A percentile compares a stretch with the other conserved stretches of the same genome.
Evolutionary conservation across 2,888 invertebrate genomes (phyloP).

Genomic region (Chrysodeixis includens): DNA sequence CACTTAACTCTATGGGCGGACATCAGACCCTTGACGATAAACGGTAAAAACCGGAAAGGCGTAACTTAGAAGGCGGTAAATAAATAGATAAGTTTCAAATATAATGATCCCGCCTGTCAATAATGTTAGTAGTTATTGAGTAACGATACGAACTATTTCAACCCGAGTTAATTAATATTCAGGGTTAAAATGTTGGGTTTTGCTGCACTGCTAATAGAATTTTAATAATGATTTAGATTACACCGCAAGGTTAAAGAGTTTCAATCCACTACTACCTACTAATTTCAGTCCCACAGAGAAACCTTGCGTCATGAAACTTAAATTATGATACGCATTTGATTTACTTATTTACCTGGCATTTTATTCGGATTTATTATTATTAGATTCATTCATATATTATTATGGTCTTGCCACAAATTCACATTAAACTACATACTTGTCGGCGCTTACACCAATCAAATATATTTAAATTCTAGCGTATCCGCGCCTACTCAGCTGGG

Average conservation of each 20-base stretch:
- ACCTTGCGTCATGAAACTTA: neutral
- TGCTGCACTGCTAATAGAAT: neutral
- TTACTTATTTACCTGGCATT: too few relatives aligned
- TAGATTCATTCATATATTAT: too few relatives aligned
- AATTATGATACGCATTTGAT: neutral
- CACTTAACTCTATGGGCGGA: neutral
- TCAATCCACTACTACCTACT: neutral
- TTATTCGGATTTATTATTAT: too few relatives aligned
- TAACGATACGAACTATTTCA: slow-evolving; percentile 2
- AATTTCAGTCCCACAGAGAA: neutral
- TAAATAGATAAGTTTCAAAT: neutral
- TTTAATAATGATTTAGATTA: slow-evolving; percentile 27
- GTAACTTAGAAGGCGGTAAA: neutral
- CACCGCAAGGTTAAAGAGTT: neutral
- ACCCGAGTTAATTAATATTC: neutral
- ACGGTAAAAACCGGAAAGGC: neutral
- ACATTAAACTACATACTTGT: too few relatives aligned
- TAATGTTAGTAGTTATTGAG: slow-evolving; percentile 1
- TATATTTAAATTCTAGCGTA: too few relatives aligned
- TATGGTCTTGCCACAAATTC: too few relatives aligned
- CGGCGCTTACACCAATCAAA: too few relatives aligned
- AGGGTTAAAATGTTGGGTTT: neutral
- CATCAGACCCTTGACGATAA: slow-evolving; percentile 1
- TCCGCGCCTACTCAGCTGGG: too few relatives aligned
- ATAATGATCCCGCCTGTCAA: neutral